Conservation (phyloP, 2,888 invertebrate species). For the Dasypogon diadema region DNA sequence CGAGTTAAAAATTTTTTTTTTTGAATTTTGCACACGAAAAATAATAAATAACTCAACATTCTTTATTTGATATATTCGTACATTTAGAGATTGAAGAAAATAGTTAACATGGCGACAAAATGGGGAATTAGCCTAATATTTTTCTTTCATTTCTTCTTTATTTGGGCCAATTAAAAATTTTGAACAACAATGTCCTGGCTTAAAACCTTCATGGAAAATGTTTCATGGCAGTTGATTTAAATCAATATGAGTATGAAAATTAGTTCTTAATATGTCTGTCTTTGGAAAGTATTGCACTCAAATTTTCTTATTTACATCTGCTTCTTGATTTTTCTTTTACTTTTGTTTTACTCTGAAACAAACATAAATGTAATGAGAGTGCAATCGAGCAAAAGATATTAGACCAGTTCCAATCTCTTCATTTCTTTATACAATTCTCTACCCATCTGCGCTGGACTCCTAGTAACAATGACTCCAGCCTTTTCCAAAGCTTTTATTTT, state of each 20-base stretch:
- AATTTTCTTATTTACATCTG: not conserved
- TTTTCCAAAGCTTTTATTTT: slow-evolving; percentile 95
- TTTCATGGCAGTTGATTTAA: no score
- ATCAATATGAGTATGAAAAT: no score
- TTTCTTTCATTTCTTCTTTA: no score
- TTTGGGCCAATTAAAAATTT: no score
- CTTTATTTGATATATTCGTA: not conserved
- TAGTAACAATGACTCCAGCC: slow-evolving; percentile 94
- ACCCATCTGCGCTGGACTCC: slow-evolving; percentile 96
- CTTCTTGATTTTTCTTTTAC: not conserved
- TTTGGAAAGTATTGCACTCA: slow-evolving; percentile 3
- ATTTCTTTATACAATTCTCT: slow-evolving; percentile 88
- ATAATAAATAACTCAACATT: not conserved
- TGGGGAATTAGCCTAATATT: no score
- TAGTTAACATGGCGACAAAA: no score
- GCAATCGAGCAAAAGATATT: slow-evolving; percentile 59
- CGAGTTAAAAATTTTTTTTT: no score
- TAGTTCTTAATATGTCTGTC: not conserved
- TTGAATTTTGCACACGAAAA: no score
- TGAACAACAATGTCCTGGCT: no score
- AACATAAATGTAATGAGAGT: slow-evolving; percentile 2
- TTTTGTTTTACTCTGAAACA: slow-evolving; percentile 10
- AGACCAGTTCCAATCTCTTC: slow-evolving; percentile 80
- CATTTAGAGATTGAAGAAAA: not conserved
- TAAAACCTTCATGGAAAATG: not conserved